Evolutionary conservation across 2,888 invertebrate species (phyloP), one percentile per base, ranked within the genome.

Genomic region (Ornithoptera priamus): DNA sequence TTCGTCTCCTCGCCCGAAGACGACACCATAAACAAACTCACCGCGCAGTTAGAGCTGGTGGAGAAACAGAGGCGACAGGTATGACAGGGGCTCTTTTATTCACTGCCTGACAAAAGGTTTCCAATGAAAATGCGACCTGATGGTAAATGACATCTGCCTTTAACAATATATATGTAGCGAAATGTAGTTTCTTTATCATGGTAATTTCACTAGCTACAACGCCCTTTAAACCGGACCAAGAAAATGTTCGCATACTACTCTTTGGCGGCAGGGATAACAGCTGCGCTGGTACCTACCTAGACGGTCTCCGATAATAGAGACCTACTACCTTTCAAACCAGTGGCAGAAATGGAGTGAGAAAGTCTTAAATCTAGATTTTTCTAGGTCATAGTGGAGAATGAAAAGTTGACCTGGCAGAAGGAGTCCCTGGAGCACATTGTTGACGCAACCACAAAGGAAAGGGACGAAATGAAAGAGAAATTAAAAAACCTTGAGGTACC

Each of bases 1-100:
- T 93, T 92, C 74, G 91, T 91, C 73, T 84, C 89, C 72, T 89
- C 90, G 69, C 91, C 90, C 0, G 91, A 92, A 12, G 92, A 92
- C 69, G 91, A 92, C 73, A 91, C 88, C 17, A 83, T 93, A 17
- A 85, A 93, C 71, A 90, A 90, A 68, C 75, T 93, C 42, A 90
- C 91, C 0, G 81, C 88, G 1, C 93, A 93, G 73, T 75, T 93
- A 59, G 90, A 88, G 62, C 80, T 93, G 0, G 86, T 87, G 3
- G 93, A 93, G 77, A 90, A 88, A 69, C 92, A 93, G 70, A 76
- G 92, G 73, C 75, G 92, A 73, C 88, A 91, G 87, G 91, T 90
- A 58, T 10, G 61, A n/a, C 62, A 56, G 24, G 65, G 17, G 18
- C 12, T 64, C 30, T 30, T n/a, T 61, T 36, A 53, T 6, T 30